A percentile compares a stretch with the other conserved stretches of the same genome.
Evolutionary conservation across 1,140 invertebrate genomes (phyloP).

Genomic region (Macrosteles quadrilineatus): DNA sequence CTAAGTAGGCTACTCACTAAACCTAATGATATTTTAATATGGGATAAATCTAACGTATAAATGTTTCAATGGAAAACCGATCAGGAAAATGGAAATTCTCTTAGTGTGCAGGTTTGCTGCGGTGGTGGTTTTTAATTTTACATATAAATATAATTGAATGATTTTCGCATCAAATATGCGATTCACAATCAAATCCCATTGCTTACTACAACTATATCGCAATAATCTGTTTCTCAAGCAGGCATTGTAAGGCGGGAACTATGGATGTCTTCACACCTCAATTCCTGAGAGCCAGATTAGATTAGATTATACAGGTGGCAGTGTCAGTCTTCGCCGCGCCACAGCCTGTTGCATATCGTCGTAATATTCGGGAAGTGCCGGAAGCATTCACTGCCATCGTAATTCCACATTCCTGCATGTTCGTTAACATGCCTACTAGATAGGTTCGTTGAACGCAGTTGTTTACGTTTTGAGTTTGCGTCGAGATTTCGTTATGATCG

Average conservation of each 20-base stretch:
- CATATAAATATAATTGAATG: too few relatives aligned
- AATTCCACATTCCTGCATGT: slow-evolving; percentile 6
- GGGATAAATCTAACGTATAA: too few relatives aligned
- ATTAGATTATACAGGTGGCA: not conserved
- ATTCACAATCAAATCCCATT: too few relatives aligned
- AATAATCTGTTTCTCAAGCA: slow-evolving; percentile 11
- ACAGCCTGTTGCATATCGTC: not conserved
- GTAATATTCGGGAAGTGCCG: not conserved
- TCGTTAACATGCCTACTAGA: slow-evolving; percentile 14
- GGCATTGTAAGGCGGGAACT: not conserved
- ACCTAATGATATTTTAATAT: too few relatives aligned
- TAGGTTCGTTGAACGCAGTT: slow-evolving; percentile 1
- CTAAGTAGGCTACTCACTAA: too few relatives aligned
- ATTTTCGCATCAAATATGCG: too few relatives aligned
- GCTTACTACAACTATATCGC: too few relatives aligned
- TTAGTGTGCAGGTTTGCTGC: too few relatives aligned
- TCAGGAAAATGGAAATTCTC: too few relatives aligned
- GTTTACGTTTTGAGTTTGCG: not conserved
- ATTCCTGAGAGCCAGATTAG: not conserved
- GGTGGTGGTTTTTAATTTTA: too few relatives aligned
- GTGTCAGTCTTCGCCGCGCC: not conserved
- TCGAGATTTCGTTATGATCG: not conserved
- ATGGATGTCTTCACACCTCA: not conserved
- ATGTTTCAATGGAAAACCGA: too few relatives aligned
- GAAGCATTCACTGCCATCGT: not conserved